These are phyloP conservation scores for Notoglanidium macrostoma DNA, from an alignment of 2,797 vertebrate genomes.

Conservation along the genomic window DNA sequence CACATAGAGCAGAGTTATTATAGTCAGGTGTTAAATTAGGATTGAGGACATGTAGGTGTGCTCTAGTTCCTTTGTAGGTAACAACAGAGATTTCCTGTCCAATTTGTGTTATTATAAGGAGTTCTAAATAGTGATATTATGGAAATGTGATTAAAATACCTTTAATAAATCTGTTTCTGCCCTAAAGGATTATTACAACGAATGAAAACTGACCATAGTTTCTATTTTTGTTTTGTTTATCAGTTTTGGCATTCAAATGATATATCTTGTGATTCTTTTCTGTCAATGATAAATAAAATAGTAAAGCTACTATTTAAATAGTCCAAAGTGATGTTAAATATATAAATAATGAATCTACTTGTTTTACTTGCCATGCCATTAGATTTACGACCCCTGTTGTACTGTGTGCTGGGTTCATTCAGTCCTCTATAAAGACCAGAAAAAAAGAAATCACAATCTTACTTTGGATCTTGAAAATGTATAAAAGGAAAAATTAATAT, in stretches of 20 bases:
- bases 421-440: not conserved
- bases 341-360: not conserved
- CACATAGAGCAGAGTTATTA: constrained; percentile 9
- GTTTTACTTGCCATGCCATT: too few species aligned
- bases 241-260: not conserved
- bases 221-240: not conserved
- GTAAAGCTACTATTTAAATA: not conserved
- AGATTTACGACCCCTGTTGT: not conserved
- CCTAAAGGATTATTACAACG: not conserved
- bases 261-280: not conserved
- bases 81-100: not conserved
- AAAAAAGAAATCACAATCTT: not conserved
- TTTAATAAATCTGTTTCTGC: not conserved
- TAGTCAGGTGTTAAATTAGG: not conserved
- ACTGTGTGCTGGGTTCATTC: not conserved
- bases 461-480: not conserved
- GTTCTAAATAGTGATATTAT: not conserved
- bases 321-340: not conserved
- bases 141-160: not conserved
- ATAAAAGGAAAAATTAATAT: not conserved
- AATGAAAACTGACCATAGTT: not conserved
- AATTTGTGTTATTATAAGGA: not conserved
- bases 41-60: not conserved
- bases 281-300: not conserved
- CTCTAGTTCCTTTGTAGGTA: not conserved